Base-by-base conservation (phyloP, 1,140 invertebrate species). In the Hylyphantes graminicola region DNA sequence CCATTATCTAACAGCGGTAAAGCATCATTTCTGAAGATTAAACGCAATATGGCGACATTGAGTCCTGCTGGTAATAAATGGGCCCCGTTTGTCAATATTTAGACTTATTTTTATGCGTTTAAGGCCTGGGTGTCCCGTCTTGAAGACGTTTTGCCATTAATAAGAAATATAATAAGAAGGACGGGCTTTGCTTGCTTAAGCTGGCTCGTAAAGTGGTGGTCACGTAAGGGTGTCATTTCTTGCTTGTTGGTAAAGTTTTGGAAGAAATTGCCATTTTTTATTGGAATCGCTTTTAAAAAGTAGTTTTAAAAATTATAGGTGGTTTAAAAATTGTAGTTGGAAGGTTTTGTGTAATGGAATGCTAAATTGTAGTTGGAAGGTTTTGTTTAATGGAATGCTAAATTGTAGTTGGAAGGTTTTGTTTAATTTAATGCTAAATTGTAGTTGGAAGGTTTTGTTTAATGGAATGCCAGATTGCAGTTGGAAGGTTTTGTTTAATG, bases 61-160 rank as follows among this genome's bases (percentile, higher is more conserved):
- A 7, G 17, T 10, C 50, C 35, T 35, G 6, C n/a, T 53, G 15
- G 48, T 51, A 57, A 74, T 74, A 74, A 74, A 74, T 59, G 21
- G 59, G 21, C 19, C 12, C 17, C 8, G 53, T 21, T 53, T 74
- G 72, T 74, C 72, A 74, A 74, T 74, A 74, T 74, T 74, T 74
- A 74, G 72, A 57, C 55, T 57, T 35, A 74, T 53, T 74, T 74
- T 74, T 74, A 74, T 55, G 57, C 72, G 53, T 51, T 48, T 74
- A 13, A 74, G 55, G 72, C 17, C n/a, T 55, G 19, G 51, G 48
- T 59, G n/a, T 74, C n/a, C 19, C 19, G 19, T 73, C 53, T 48
- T 15, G 53, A 15, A 21, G 48, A n/a, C 17, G 72, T 48, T 48
- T 54, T 74, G 54, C 35, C 54, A 74, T 74, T 59, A 21, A 74